Percentiles rank a stretch among this genome's conserved stretches.
Conservation (phyloP, 2,888 invertebrate genomes). For the Colostygia pectinataria region DNA sequence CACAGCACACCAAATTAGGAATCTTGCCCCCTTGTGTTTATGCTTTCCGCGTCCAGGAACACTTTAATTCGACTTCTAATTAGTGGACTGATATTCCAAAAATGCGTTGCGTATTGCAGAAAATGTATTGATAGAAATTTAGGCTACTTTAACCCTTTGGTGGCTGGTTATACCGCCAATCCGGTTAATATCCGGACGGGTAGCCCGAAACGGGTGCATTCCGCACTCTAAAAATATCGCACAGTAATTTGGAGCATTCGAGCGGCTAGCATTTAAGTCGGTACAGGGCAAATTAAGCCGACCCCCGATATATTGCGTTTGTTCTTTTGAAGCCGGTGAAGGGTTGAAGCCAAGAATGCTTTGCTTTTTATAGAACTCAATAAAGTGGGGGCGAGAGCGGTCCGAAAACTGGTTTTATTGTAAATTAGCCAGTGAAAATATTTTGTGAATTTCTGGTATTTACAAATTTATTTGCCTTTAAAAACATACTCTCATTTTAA, state of each 20-base stretch:
- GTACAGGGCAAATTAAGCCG: constrained; percentile 78
- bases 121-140: constrained; percentile 43
- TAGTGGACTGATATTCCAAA: constrained; percentile 38
- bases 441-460: constrained; percentile 11
- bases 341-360: constrained; percentile 83
- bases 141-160: constrained; percentile 54
- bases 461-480: neutral
- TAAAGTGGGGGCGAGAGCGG: constrained; percentile 51
- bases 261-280: constrained; percentile 73
- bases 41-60: constrained; percentile 39
- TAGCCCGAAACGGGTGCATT: constrained; percentile 75
- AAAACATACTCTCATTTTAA: no score
- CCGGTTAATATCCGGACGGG: constrained; percentile 72
- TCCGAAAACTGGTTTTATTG: constrained; percentile 21
- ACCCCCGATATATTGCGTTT: constrained; percentile 81
- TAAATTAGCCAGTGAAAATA: constrained; percentile 19
- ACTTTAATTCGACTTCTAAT: constrained; percentile 41
- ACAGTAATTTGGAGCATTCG: constrained; percentile 79
- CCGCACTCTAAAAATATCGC: constrained; percentile 80
- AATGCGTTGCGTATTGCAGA: constrained; percentile 33
- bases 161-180: constrained; percentile 43
- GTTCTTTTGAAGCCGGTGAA: constrained; percentile 81
- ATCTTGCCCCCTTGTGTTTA: constrained; percentile 52
- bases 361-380: constrained; percentile 80
- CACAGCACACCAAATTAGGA: constrained; percentile 62